Conservation (phyloP, 2,797 vertebrate genomes). For the Eulemur coronatus region DNA sequence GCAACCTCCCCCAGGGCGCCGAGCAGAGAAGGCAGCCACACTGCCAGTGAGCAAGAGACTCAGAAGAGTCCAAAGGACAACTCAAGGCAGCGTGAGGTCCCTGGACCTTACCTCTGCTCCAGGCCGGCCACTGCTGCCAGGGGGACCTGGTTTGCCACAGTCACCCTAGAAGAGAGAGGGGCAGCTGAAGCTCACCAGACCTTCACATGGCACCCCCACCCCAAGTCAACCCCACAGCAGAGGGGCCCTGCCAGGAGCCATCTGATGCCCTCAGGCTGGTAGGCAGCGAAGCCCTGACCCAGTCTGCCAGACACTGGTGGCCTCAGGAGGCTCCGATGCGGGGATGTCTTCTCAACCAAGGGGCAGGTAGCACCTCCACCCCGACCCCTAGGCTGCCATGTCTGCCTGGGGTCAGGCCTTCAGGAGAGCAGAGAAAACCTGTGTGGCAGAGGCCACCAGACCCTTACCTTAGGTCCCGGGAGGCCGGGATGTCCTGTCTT, state of each 20-base stretch:
- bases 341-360: neutral
- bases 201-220: neutral
- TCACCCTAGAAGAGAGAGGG: slow-evolving; percentile 89
- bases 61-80: neutral
- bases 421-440: neutral
- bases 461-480: slow-evolving; percentile 93
- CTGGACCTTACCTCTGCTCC: slow-evolving; percentile 90
- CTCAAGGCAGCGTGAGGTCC: neutral
- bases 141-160: slow-evolving; percentile 90
- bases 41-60: neutral
- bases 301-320: neutral
- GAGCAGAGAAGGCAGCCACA: neutral
- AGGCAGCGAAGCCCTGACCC: neutral
- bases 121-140: slow-evolving; percentile 88
- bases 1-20: neutral
- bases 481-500: slow-evolving; percentile 94
- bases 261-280: neutral
- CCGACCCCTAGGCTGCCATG: neutral
- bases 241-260: neutral
- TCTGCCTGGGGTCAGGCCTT: neutral
- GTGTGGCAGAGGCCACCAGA: neutral
- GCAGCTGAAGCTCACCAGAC: neutral
- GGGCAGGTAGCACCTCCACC: neutral
- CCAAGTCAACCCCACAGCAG: neutral
- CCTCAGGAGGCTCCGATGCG: neutral